phyloP scores from a whole-genome alignment of 2,888 invertebrate species.

The Folsomia candida region DNA sequence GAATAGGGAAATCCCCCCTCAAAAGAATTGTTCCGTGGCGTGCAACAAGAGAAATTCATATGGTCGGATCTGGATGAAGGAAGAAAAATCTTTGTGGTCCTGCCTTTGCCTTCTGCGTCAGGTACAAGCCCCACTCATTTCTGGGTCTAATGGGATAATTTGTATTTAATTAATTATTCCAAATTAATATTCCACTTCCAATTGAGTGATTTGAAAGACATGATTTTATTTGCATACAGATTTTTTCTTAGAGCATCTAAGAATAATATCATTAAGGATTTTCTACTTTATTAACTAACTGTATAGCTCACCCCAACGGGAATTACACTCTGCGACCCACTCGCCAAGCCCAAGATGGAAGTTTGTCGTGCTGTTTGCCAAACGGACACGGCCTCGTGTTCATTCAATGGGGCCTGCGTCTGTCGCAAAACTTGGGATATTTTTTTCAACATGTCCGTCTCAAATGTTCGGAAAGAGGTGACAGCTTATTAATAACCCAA shows the following conservation, averaged over 20 bases:
- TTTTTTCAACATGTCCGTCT: conserved; percentile 6
- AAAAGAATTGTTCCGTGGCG: conserved; percentile 29
- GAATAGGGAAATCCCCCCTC: conserved; percentile 16
- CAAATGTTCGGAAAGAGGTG: conserved; percentile 21
- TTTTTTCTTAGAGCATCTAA: too few relatives aligned
- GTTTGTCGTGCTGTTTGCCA: conserved; percentile 27
- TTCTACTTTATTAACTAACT: too few relatives aligned
- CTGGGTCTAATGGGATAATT: too few relatives aligned
- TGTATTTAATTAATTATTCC: too few relatives aligned
- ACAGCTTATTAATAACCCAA: too few relatives aligned
- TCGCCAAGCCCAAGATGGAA: conserved; percentile 27
- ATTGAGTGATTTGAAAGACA: too few relatives aligned
- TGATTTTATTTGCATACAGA: too few relatives aligned
- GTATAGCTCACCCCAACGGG: conserved; percentile 27
- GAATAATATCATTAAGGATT: too few relatives aligned
- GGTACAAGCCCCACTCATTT: too few relatives aligned
- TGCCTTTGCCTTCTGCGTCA: conserved; percentile 30
- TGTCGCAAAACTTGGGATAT: conserved; percentile 26
- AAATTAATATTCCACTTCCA: too few relatives aligned
- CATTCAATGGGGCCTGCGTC: conserved; percentile 36
- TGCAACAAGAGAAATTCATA: conserved; percentile 31
- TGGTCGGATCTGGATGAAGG: conserved; percentile 25
- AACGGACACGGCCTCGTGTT: conserved; percentile 17
- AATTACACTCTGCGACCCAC: conserved; percentile 31
- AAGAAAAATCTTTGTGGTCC: conserved; percentile 8